Evolutionary conservation across 2,888 invertebrate genomes (phyloP).

Genomic region (Mactromeris polynyma): DNA sequence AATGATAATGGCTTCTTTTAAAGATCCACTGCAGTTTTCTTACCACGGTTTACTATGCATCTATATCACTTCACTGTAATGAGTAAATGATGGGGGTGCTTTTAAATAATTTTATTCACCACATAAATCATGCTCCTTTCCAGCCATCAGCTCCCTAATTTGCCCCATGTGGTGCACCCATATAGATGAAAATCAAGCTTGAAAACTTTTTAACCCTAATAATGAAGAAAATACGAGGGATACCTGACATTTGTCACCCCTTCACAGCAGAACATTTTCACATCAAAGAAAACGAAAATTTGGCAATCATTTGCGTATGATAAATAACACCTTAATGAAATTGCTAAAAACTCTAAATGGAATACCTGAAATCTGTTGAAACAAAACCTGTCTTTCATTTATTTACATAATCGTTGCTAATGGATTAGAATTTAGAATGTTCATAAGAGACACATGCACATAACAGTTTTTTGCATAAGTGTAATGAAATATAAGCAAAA

Average conservation of each 20-base stretch:
- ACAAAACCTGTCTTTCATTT: background rate
- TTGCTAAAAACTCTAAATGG: background rate
- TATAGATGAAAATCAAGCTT: slow-evolving; percentile 12
- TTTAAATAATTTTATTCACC: slow-evolving; percentile 1
- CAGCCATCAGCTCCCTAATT: slow-evolving; percentile 11
- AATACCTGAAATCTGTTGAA: background rate
- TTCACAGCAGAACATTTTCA: background rate
- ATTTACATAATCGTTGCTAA: background rate
- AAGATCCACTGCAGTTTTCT: slow-evolving; percentile 24
- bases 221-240: background rate
- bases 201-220: background rate
- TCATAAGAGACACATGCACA: background rate
- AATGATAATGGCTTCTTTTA: slow-evolving; percentile 50
- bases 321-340: background rate
- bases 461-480: background rate
- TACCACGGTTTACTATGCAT: background rate
- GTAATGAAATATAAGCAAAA: background rate
- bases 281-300: background rate
- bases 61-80: slow-evolving; percentile 12
- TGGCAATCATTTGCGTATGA: background rate
- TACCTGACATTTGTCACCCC: background rate
- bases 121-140: background rate
- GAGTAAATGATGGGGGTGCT: slow-evolving; percentile 18
- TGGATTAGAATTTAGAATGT: background rate
- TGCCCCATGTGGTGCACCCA: slow-evolving; percentile 4